Conservation (phyloP, 2,888 invertebrate genomes). For the Steromphala cineraria region DNA sequence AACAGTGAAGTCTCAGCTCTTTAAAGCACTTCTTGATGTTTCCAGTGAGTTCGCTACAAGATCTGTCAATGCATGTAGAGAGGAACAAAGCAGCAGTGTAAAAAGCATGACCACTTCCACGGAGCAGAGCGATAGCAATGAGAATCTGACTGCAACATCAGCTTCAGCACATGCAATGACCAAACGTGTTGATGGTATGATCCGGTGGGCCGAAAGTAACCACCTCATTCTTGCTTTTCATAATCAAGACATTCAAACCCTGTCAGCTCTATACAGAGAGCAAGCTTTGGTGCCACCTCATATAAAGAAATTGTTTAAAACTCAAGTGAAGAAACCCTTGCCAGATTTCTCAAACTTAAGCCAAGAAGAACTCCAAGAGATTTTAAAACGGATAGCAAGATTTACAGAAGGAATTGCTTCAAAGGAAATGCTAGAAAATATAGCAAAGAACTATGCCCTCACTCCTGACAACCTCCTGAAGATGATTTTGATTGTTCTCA, state of each 20-base stretch:
- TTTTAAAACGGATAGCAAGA: conserved; percentile 10
- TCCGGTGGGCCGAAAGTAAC: conserved; percentile 25
- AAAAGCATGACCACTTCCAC: neutral
- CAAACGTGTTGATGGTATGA: conserved; percentile 23
- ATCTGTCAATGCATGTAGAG: conserved; percentile 11
- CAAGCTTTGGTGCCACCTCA: neutral
- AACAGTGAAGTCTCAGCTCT: neutral
- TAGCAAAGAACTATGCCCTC: neutral
- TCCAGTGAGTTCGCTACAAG: conserved; percentile 12
- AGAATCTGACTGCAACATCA: neutral
- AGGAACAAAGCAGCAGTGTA: neutral
- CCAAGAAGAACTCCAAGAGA: conserved; percentile 6
- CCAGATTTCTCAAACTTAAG: neutral
- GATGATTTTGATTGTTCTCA: conserved; percentile 21
- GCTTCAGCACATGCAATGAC: conserved; percentile 15
- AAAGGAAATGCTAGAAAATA: neutral
- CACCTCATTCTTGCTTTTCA: conserved; percentile 25
- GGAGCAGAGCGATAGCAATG: neutral
- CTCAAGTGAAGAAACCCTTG: neutral
- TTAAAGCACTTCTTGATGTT: conserved; percentile 17
- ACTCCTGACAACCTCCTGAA: conserved; percentile 30
- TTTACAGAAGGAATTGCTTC: neutral
- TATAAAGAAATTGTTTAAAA: conserved; percentile 12
- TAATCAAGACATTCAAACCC: conserved; percentile 14
- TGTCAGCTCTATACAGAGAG: conserved; percentile 23